phyloP scores from a whole-genome alignment of 1,140 invertebrate species.

The Belonocnema kinseyi region DNA sequence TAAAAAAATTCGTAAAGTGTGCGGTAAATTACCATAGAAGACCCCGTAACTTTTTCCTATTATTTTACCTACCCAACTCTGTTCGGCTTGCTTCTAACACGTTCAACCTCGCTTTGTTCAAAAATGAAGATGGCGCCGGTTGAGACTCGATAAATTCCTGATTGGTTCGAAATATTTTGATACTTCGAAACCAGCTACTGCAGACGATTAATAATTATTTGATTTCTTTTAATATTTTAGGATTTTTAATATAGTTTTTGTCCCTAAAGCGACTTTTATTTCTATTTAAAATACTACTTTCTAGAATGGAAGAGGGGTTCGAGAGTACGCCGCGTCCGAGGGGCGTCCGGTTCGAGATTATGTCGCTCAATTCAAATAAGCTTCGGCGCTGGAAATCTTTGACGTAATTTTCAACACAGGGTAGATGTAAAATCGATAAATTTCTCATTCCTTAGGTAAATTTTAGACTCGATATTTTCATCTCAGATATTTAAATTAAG shows the following conservation, averaged over 20 bases:
- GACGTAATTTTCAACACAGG: conserved; percentile 37
- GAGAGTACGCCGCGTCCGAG: conserved; percentile 72
- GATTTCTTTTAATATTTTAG: conserved; percentile 29
- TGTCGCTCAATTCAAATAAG: conserved; percentile 63
- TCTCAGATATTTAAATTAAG: too few species aligned
- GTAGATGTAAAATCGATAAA: conserved; percentile 49
- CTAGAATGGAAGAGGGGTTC: conserved; percentile 75
- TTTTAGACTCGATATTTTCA: too few species aligned
- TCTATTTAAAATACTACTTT: conserved; percentile 61
- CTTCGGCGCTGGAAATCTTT: conserved; percentile 46
- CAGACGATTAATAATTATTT: neutral
- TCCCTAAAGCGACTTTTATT: conserved; percentile 33
- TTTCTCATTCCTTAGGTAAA: conserved; percentile 40
- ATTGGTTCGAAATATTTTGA: conserved; percentile 70
- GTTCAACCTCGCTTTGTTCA: conserved; percentile 80
- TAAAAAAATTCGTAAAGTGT: too few species aligned
- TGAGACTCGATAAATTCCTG: conserved; percentile 77
- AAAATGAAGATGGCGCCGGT: conserved; percentile 89
- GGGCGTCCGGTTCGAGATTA: conserved; percentile 71
- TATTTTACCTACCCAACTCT: neutral
- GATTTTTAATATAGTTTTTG: conserved; percentile 41
- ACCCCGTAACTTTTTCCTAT: too few species aligned
- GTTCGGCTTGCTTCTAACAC: conserved; percentile 36
- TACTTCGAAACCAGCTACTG: neutral
- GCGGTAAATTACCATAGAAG: too few species aligned